Evolutionary conservation across 2,888 invertebrate species (phyloP).

Genomic region (Formica aserva): DNA sequence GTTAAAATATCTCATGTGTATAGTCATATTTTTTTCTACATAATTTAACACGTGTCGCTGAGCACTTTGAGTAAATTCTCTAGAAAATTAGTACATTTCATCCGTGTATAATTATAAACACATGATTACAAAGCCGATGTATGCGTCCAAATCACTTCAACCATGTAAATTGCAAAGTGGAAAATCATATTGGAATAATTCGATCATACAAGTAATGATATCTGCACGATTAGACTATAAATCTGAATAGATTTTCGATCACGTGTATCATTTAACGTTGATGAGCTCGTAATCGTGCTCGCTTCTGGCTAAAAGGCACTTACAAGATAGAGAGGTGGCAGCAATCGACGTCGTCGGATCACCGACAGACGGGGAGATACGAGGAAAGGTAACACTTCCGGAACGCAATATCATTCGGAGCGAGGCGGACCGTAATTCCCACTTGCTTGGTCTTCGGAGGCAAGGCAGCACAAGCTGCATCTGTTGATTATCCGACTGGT

Average conservation of each 20-base stretch:
- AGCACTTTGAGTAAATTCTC: background rate
- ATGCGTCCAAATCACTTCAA: background rate
- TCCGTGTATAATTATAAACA: constrained; percentile 1
- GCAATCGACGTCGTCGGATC: constrained; percentile 35
- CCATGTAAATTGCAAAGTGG: constrained; percentile 22
- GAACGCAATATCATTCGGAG: constrained; percentile 73
- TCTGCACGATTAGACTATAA: constrained; percentile 14
- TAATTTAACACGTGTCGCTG: background rate
- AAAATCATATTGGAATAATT: constrained; percentile 45
- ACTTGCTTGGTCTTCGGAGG: constrained; percentile 74
- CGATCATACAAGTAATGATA: constrained; percentile 9
- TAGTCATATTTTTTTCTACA: background rate
- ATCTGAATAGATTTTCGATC: constrained; percentile 42
- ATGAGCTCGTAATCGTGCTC: constrained; percentile 7
- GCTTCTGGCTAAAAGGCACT: constrained; percentile 22
- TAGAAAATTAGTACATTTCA: constrained; percentile 20
- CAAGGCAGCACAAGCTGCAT: constrained; percentile 74
- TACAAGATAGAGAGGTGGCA: constrained; percentile 32
- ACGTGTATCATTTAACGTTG: constrained; percentile 24
- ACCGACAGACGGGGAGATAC: constrained; percentile 12
- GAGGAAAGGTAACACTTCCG: constrained; percentile 66
- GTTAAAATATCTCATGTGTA: constrained; percentile 11
- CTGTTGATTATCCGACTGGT: constrained; percentile 82
- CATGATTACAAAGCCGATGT: constrained; percentile 2
- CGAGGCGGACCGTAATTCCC: constrained; percentile 73